Conservation (phyloP, 2,797 vertebrate genomes). For the Coendou prehensilis region DNA sequence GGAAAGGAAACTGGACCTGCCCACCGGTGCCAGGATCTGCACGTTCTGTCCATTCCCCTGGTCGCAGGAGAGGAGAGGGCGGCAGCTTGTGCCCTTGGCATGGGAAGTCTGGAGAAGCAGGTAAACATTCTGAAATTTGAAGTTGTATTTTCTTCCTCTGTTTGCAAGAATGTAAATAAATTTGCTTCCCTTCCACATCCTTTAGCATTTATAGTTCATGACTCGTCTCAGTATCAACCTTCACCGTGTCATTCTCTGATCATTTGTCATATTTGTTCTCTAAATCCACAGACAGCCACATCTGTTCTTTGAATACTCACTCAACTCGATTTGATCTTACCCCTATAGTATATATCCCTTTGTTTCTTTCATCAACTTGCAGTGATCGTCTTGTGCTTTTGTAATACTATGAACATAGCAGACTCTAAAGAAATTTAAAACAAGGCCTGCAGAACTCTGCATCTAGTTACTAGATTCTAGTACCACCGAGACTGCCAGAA, state of each 20-base stretch:
- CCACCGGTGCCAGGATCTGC: background rate
- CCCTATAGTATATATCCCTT: background rate
- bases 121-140: background rate
- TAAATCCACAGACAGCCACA: background rate
- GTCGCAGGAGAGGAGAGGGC: background rate
- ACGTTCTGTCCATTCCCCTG: background rate
- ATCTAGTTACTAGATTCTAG: background rate
- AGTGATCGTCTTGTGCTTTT: background rate
- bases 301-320: background rate
- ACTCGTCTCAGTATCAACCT: background rate
- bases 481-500: conserved; percentile 1
- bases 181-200: background rate
- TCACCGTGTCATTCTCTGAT: background rate
- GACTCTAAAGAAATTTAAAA: conserved; percentile 42
- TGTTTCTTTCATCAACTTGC: background rate
- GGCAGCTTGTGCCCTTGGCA: background rate
- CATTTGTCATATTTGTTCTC: background rate
- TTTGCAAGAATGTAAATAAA: background rate
- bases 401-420: background rate
- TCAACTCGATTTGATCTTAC: background rate
- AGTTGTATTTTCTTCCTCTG: background rate
- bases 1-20: background rate
- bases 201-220: background rate
- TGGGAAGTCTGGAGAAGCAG: background rate
- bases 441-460: background rate